phyloP scores from a whole-genome alignment of 30 jellyfish, hydroid and myxozoan genomes.

The Cassiopea xamachana region DNA sequence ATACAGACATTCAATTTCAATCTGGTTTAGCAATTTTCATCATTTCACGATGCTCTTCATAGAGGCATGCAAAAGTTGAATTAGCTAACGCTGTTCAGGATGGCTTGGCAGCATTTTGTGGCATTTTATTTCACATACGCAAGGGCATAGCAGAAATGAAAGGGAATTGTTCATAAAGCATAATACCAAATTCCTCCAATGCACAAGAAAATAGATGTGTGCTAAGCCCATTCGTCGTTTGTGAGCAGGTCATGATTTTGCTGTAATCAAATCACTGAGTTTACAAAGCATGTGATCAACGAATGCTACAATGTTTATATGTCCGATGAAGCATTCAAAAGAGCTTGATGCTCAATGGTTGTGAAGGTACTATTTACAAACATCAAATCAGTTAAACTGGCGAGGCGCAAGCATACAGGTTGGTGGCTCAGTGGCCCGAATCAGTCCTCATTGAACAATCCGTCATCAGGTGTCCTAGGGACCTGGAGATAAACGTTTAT shows the following conservation, averaged over 20 bases:
- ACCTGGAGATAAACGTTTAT: neutral
- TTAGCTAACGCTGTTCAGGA: too few species aligned
- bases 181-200: too few species aligned
- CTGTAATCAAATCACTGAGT: neutral
- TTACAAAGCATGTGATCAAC: constrained; percentile 35
- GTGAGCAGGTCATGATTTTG: constrained; percentile 10
- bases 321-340: constrained; percentile 14
- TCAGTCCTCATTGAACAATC: constrained; percentile 25
- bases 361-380: constrained; percentile 9
- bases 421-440: constrained; percentile 20
- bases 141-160: too few species aligned
- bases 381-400: neutral
- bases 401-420: constrained; percentile 8
- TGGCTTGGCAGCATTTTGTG: too few species aligned
- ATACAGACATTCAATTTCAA: too few species aligned
- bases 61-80: too few species aligned
- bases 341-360: constrained; percentile 9
- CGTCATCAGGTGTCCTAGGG: constrained; percentile 58
- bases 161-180: too few species aligned
- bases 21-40: too few species aligned
- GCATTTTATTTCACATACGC: too few species aligned
- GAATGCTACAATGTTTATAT: neutral
- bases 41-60: too few species aligned
- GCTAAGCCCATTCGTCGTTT: neutral
- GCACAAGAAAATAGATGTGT: too few species aligned